Base-by-base conservation (phyloP, 2,797 vertebrate genomes). In the Capromys pilorides region DNA sequence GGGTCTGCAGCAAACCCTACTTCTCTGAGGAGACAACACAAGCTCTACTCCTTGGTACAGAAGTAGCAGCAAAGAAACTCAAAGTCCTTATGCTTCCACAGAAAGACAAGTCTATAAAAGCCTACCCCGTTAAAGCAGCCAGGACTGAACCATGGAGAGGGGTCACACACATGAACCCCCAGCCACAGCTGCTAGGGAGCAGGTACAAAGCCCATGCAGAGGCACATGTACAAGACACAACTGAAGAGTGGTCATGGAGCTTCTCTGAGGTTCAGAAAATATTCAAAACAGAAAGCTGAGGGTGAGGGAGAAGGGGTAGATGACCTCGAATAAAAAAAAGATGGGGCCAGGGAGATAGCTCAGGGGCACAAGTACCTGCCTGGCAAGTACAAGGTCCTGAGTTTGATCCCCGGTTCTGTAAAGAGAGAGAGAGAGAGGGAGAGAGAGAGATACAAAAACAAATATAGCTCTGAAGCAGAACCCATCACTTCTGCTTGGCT, bases 221-320 rank as follows among this genome's bases (percentile, higher is more conserved):
- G 24, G 18, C 5, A 0, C 6, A 62, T 31, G 22, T 22, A 49
- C 8, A 39, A 33, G 22, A 81, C 57, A 90, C 66, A 51, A 28
- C 39, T 3, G 5, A 7, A 0, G 2, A 24, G 13, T 5, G 6
- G 16, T 7, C 13, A 10, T 10, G 33, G 24, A 12, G 41, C 12
- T 54, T 31, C 80, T 57, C 41, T 8, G 0, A 22, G 39, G 4
- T 57, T 59, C 14, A 59, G 39, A 61, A 22, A 59, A 36, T 31
- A 45, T 13, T 79, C 57, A 36, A 66, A 59, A 73, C 31, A 36
- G n/a, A 64, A 45, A 41, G 28, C n/a, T n/a, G n/a, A n/a, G n/a
- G n/a, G n/a, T n/a, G n/a, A n/a, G 14, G 18, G 3, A 5, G 33
- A 36, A 19, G 14, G n/a, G 2, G 10, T n/a, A 57, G n/a, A 90